Base-by-base conservation (phyloP, 2,888 invertebrate genomes). In the Cyclophora albipunctata region DNA sequence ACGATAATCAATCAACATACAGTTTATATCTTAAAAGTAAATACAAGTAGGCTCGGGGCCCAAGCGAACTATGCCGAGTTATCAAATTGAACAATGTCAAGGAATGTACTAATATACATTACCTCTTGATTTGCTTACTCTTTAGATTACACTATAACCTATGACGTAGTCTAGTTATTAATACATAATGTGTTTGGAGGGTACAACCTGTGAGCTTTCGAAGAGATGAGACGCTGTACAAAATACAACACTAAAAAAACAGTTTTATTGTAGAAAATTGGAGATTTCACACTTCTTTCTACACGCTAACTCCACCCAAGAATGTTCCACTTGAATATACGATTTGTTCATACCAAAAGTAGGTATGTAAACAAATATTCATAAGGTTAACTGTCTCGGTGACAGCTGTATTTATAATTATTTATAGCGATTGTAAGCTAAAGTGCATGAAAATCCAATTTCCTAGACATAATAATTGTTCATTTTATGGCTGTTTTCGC, bases 21-120 rank as follows among this genome's bases (percentile, higher is more conserved):
- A 87, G 84, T 88, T 88, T 88, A 88, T 88, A 83, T 87, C 85
- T 83, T 87, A 87, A 81, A 80, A 73, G 79, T 78, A 82, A 84
- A 78, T 87, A 88, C 86, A 88, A 80, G 73, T 68, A 59, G 75
- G 69, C 55, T 60, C 58, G 60, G 52, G 59, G 63, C 80, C 80
- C 67, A 71, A 75, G 75, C 75, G 72, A 64, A 53, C 58, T 62
- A 65, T 52, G 61, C 62, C 63, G 64, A 63, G 60, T 64, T 55
- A 56, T 64, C 60, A 51, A 55, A 72, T 71, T 73, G 75, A 79
- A 83, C 81, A 84, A 75, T 75, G 71, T 67, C 63, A 71, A 71
- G 84, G 83, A 84, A 84, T 84, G 84, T 81, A 72, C 64, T 67
- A 50, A 67, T 67, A 67, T 67, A 82, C 81, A 85, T 83, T 80